These are phyloP conservation scores for Venusia cambrica DNA, from an alignment of 2,888 invertebrate species.

Conservation along the genomic window DNA sequence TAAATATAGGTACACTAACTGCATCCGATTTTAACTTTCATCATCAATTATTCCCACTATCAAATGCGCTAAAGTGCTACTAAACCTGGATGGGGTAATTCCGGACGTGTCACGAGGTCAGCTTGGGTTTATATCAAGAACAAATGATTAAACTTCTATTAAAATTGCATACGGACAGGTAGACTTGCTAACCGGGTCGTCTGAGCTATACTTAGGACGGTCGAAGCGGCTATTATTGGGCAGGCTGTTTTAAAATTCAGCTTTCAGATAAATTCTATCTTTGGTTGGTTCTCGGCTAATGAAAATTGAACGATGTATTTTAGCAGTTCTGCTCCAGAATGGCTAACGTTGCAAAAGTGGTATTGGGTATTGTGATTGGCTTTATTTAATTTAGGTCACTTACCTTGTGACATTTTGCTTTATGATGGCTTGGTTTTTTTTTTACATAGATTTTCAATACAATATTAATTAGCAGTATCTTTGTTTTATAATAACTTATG, in stretches of 20 bases:
- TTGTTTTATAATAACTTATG: too few relatives aligned
- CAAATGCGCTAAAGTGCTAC: conserved; percentile 26
- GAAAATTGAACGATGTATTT: conserved; percentile 1
- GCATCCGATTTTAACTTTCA: too few relatives aligned
- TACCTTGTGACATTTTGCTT: too few relatives aligned
- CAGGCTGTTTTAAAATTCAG: conserved; percentile 37
- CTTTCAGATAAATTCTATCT: conserved; percentile 8
- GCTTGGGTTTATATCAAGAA: conserved; percentile 61
- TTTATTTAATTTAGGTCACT: too few relatives aligned
- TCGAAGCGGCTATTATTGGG: conserved; percentile 75
- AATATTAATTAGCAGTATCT: too few relatives aligned
- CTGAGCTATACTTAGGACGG: conserved; percentile 68
- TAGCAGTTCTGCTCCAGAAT: not conserved
- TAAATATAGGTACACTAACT: too few relatives aligned
- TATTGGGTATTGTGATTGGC: conserved; percentile 1
- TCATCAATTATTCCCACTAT: too few relatives aligned
- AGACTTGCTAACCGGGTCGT: conserved; percentile 59
- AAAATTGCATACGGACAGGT: conserved; percentile 65
- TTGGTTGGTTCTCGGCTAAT: conserved; percentile 3
- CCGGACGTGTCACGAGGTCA: conserved; percentile 63
- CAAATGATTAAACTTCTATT: conserved; percentile 67
- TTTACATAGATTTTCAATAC: too few relatives aligned
- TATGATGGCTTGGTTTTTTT: too few relatives aligned
- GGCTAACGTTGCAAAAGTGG: conserved; percentile 1
- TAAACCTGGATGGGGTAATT: conserved; percentile 48